Conservation (phyloP, 2,797 vertebrate genomes). For the Pipistrellus nathusii region DNA sequence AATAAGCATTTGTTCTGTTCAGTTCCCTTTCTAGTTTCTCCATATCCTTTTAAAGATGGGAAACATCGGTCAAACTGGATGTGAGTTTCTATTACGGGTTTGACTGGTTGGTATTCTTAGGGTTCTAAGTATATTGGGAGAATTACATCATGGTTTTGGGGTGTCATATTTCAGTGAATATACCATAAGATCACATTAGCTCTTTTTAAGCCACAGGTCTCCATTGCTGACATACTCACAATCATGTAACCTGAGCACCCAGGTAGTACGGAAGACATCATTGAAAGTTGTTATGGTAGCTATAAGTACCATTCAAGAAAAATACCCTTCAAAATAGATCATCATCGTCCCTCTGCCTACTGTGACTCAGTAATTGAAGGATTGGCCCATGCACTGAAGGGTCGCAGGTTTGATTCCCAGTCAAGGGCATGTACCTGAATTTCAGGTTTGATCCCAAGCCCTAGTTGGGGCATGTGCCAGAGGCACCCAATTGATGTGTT, state of each 20-base stretch:
- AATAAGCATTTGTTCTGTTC: background rate
- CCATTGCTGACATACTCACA: background rate
- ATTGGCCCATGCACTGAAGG: no score
- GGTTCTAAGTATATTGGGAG: background rate
- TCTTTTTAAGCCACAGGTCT: background rate
- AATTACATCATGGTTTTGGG: conserved; percentile 22
- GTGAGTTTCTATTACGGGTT: background rate
- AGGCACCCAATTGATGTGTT: no score
- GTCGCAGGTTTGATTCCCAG: no score
- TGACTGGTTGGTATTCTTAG: background rate
- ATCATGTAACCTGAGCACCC: background rate
- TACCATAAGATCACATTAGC: background rate
- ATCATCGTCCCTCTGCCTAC: background rate
- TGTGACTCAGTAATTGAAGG: no score
- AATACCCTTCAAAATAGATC: conserved; percentile 20
- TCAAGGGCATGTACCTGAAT: no score
- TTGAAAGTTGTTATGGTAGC: background rate
- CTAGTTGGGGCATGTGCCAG: no score
- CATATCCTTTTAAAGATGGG: conserved; percentile 34
- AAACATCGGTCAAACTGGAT: conserved; percentile 27
- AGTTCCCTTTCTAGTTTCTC: conserved; percentile 35
- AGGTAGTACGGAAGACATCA: background rate
- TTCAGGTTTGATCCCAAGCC: no score
- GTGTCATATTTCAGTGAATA: conserved; percentile 15
- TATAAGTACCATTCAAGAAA: conserved; percentile 9